Base-by-base conservation (phyloP, 2,888 invertebrate genomes). In the Cyaniris semiargus region DNA sequence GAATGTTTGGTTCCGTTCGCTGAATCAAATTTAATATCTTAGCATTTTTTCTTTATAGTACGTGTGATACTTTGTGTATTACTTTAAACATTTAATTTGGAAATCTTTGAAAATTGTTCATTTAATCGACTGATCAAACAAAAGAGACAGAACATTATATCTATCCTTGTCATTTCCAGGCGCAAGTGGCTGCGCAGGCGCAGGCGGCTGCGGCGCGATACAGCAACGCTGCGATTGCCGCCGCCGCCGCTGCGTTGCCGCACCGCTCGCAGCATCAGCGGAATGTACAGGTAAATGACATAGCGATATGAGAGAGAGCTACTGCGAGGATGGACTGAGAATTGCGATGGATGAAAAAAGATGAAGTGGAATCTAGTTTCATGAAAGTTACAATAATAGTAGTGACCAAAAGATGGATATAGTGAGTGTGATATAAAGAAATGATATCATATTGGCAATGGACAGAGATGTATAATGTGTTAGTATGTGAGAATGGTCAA, bases 181-280 rank as follows among this genome's bases (percentile, higher is more conserved):
- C 93, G 80, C 94, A 94, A 86, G 93, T 90, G 79, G 90, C 87
- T 5, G 92, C 91, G 76, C 93, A 92, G 79, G 92, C 92, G 83
- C 94, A 93, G 81, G 93, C 87, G 60, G 88, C 84, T 75, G 94
- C 90, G 44, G 93, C 90, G 80, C 90, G 93, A 66, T 94, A 90
- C 89, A 92, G 85, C 89, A 93, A 86, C 85, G 91, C 87, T 75
- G 91, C 87, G 10, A 86, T 87, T 78, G 89, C 88, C 79, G 88
- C 92, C 78, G 86, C 89, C 80, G 88, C 92, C 79, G 86, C 90
- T 3, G 83, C 85, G 74, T 77, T 93, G 83, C 92, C 91, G 80
- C 93, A 90, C 80, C 87, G 92, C 60, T 87, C 89, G 80, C 92
- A 90, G 80, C 90, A 90, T 78, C 92, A 91, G 83, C 85, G 92